Base-by-base conservation (phyloP, 2,797 vertebrate genomes). In the Clamator glandarius region DNA sequence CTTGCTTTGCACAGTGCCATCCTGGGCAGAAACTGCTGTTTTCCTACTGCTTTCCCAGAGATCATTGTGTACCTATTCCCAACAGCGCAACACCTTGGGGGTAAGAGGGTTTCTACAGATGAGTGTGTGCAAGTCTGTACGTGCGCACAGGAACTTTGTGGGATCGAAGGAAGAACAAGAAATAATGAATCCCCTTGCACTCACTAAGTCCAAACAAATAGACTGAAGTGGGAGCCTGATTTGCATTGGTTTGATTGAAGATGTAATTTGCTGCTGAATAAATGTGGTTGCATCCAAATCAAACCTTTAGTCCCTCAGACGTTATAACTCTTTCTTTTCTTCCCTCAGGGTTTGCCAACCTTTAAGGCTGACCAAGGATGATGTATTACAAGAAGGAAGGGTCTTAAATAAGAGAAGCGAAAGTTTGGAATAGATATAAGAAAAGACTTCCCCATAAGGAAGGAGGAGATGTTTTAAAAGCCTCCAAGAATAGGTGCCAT, bases 201-300 rank as follows among this genome's bases (percentile, higher is more conserved):
- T 94, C 91, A 87, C 84, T 66, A 69, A 84, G 84, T 72, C 94
- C 95, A 90, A 95, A 92, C 62, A 96, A 96, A 95, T 26, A 93
- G 86, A 92, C 88, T 83, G 92, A 90, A 93, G 89, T 31, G 69
- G 81, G 66, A 89, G 55, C 67, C 54, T 89, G 55, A 94, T 91
- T 93, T 88, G 77, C 79, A 79, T 91, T 6, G 46, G 63, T 92
- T 95, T 96, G 92, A 96, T 94, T 93, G 92, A 94, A 95, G 94
- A 92, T 84, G 80, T 92, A 94, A 95, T 96, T 93, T 93, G 91
- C 93, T 75, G 36, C 94, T 96, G 95, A 95, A 93, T 95, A 96
- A 97, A 97, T 94, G 89, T 89, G 75, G 89, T 51, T 92, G 83
- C 54, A 57, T 92, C 96, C 93, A 93, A 96, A 93, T 85, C 95